Evolutionary conservation across 2,113 vertebrate genomes (phyloP), one percentile per base, ranked within the genome.

Genomic region (Falcunculus frontatus): DNA sequence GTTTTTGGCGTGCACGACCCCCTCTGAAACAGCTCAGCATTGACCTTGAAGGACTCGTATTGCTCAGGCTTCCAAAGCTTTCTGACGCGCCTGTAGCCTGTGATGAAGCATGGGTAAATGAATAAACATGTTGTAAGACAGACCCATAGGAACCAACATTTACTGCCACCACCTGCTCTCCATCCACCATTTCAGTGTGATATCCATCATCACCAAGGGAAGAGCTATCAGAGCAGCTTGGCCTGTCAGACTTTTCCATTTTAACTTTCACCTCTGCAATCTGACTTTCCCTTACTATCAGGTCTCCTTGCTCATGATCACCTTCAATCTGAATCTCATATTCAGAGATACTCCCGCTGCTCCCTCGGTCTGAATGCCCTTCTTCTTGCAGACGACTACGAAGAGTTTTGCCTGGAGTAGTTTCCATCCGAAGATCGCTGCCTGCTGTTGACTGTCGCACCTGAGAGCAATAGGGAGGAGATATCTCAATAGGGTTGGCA

Each of bases 141-240:
- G 99, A 98, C 59, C 99, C 98, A 29, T 99, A 99, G 41, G 99
- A 98, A 55, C 99, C 99, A 81, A 99, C 99, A 1, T 99, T 99
- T 35, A 99, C 99, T 2, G 99, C 98, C 94, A 99, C 96, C 29
- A 99, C 99, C 94, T 99, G 99, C 46, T 99, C 99, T 62, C 99
- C 99, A 30, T 99, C 99, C 33, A 99, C 99, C 97, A 99, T 97
- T 97, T 99, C 99, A 0, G 99, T 99, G 96, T 99, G 99, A 97
- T 99, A 99, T 44, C 99, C 99, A 9, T 99, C 99, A 29, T 99
- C 99, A 1, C 99, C 99, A 11, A 99, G 98, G 14, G 99, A 99
- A 20, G 99, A 99, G 96, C 99, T 99, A 88, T 99, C 99, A 0
- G 99, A 99, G 84, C 99, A 99, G 87, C 98, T 99, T 47, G 99